A percentile compares a stretch with the other conserved stretches of the same genome.
phyloP scores from a whole-genome alignment of 2,113 vertebrate genomes.

The Aphyosemion australe region DNA sequence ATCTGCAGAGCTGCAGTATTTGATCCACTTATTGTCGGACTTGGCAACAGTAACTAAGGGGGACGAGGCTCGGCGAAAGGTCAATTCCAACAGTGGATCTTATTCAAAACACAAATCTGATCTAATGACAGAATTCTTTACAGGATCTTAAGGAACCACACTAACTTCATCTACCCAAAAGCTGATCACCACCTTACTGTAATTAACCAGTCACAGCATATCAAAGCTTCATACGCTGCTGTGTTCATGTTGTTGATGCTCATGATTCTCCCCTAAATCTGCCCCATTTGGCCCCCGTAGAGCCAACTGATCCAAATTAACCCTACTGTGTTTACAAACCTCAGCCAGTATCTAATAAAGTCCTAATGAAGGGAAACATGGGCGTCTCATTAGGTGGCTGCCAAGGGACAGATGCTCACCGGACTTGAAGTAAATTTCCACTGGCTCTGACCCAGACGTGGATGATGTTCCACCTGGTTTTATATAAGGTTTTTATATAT shows the following conservation, averaged over 20 bases:
- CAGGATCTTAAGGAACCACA: too few relatives aligned
- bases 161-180: too few relatives aligned
- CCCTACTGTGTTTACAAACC: constrained; percentile 64
- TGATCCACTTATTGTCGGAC: too few relatives aligned
- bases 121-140: too few relatives aligned
- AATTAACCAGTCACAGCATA: constrained; percentile 4
- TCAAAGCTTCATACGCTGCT: constrained; percentile 42
- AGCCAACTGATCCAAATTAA: constrained; percentile 69
- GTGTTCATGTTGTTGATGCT: constrained; percentile 33
- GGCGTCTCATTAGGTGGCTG: constrained; percentile 67
- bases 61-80: too few relatives aligned
- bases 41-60: too few relatives aligned
- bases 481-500: constrained; percentile 72
- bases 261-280: constrained; percentile 39
- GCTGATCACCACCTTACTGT: too few relatives aligned
- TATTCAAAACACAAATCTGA: too few relatives aligned
- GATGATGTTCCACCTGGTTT: constrained; percentile 71
- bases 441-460: constrained; percentile 60
- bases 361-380: constrained; percentile 71
- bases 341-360: constrained; percentile 70
- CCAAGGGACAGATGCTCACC: constrained; percentile 38
- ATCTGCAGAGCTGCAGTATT: too few relatives aligned
- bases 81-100: too few relatives aligned
- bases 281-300: constrained; percentile 41
- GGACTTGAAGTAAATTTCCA: constrained; percentile 50